Base-by-base conservation (phyloP, 1,140 invertebrate species). In the Drepana arcuata region DNA sequence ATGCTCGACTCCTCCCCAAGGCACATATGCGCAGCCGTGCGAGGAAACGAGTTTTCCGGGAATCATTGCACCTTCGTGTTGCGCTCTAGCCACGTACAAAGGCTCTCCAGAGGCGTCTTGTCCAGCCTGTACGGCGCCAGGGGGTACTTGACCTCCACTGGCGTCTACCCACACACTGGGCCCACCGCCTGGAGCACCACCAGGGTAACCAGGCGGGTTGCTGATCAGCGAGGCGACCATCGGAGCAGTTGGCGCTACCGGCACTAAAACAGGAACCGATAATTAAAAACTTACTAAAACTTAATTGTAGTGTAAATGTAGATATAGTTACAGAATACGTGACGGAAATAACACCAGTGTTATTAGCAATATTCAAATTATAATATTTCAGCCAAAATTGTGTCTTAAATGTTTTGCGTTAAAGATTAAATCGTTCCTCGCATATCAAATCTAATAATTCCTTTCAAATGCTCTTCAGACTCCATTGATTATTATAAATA, bases 1-100 rank as follows among this genome's bases (percentile, higher is more conserved):
- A 52, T 94, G 91, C 65, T 95, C 93, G 9, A 70, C 73, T 16
- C 93, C 92, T 6, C 92, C 92, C 90, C 91, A 95, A 9, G 92
- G 73, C 0, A 95, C 68, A 59, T 93, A 95, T 49, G 88, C 88
- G 4, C 89, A 88, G 6, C 88, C 87, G 55, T 94, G 92, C 1
- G 88, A 88, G 0, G 88, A 84, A 24, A 89, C 85, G 4, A 92
- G 72, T 77, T 95, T 95, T 18, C 93, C 93, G 41, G 93, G 93
- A 46, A 94, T 84, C 2, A 92, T 58, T 26, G 89, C 91, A 16
- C 92, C 92, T 57, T 93, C 90, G 42, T 93, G 90, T 16, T 74
- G 63, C 2, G 90, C 91, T 39, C 93, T 84, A 1, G 88, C 90
- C 7, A 95, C 88, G 58, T 88, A 94, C 16, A 94, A 60, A 5